Evolutionary conservation across 2,113 vertebrate species (phyloP), one percentile per base, ranked within the genome.

Genomic region (Gymnobelideus leadbeateri): DNA sequence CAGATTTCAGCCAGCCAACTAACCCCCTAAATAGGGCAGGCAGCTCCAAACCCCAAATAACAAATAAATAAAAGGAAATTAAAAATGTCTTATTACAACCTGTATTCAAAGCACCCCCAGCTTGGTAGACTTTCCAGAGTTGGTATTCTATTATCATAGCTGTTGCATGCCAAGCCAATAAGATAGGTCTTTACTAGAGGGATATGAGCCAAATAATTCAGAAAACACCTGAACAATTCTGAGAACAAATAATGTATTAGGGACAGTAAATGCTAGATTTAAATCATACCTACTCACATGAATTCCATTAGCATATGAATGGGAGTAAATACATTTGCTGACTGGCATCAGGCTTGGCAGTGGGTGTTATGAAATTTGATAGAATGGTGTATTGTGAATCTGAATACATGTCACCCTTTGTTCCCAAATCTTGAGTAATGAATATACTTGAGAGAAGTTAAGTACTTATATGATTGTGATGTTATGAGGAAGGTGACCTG

Each of bases 221-320:
- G 52, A 93, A 93, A 8, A 95, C 24, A 21, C 12, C 92, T 93
- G 47, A 84, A 51, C n/a, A 92, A 47, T 92, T 47, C 91, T 31
- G 51, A 90, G 16, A 21, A 57, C 28, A 51, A 51, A 49, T 25
- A 46, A 43, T 84, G 43, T 68, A 49, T 89, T 89, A 0, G 0
- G 12, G 61, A 16, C 68, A 43, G 28, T 8, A 68, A n/a, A 91
- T 43, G 26, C 25, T 0, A 0, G 84, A 52, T 93, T 31, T 1
- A 37, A 52, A 26, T 26, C 24, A 16, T 93, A 50, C 50, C 90
- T 91, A 28, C 16, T 96, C 24, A 0, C 53, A 89, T 24, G 25
- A 92, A 91, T 46, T 91, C 43, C 89, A 3, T 91, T 95, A 89
- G 16, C 46, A 84, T 84, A 84, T 84, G 68, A 84, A 84, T 84